Conservation (phyloP, 2,113 vertebrate genomes). For the Petroica traversi region DNA sequence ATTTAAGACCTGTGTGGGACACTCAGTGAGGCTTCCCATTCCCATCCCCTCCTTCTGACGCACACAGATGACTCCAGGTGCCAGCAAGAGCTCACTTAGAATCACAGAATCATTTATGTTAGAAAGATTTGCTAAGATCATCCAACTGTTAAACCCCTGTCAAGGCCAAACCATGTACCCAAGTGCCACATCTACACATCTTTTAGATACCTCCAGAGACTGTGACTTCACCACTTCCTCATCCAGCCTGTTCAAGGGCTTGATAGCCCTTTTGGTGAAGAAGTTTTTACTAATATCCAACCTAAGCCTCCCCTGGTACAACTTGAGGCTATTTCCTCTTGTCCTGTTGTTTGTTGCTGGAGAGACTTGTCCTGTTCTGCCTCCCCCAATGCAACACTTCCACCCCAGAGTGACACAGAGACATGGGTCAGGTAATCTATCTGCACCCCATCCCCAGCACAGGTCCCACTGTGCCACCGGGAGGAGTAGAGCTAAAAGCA, state of each 20-base stretch:
- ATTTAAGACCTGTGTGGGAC: neutral
- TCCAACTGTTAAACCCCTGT: neutral
- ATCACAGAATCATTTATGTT: neutral
- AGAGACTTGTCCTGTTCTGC: neutral
- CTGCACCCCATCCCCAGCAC: neutral
- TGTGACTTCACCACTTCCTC: neutral
- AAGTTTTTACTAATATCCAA: neutral
- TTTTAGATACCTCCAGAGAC: neutral
- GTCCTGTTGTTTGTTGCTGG: neutral
- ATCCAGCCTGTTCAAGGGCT: neutral
- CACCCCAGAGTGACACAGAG: neutral
- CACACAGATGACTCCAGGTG: accelerated
- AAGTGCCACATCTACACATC: neutral
- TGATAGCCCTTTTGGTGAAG: neutral
- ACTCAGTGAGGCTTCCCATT: neutral
- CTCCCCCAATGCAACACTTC: neutral
- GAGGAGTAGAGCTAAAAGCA: neutral
- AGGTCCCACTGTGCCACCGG: neutral
- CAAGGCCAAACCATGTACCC: neutral
- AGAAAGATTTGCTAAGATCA: neutral
- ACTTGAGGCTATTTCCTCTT: neutral
- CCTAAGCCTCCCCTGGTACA: neutral
- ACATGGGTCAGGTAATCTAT: neutral
- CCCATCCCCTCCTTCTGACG: neutral
- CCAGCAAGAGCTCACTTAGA: neutral